Evolutionary conservation across 1,140 invertebrate genomes (phyloP).

Genomic region (Drosophila nigromelanica): DNA sequence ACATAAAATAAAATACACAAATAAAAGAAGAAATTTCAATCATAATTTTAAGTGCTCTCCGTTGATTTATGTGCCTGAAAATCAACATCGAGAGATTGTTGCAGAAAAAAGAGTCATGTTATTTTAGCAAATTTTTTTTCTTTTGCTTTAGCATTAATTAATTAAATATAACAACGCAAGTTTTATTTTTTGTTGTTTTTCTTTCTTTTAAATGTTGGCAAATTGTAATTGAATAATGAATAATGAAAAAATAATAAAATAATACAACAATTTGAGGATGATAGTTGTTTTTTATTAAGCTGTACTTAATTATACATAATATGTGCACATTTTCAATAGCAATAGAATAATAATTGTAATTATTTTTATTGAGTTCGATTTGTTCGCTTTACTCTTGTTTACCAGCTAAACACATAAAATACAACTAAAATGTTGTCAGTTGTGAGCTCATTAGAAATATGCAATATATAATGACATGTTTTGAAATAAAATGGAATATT

Average conservation of each 20-base stretch:
- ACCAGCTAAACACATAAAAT: slow-evolving; percentile 3
- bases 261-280: neutral
- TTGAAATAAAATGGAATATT: neutral
- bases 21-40: slow-evolving; percentile 20
- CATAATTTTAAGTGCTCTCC: slow-evolving; percentile 24
- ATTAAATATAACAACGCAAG: slow-evolving; percentile 3
- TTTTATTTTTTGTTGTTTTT: neutral
- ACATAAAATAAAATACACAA: neutral
- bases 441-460: slow-evolving; percentile 5
- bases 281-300: neutral
- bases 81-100: neutral
- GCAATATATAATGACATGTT: neutral
- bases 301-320: slow-evolving; percentile 9
- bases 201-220: neutral
- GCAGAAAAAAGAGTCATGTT: neutral
- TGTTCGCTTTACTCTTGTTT: neutral
- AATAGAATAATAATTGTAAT: neutral
- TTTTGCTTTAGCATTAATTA: slow-evolving; percentile 23
- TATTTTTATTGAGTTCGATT: neutral
- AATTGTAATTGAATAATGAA: slow-evolving; percentile 12
- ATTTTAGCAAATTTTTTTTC: neutral
- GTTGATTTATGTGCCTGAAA: slow-evolving; percentile 17
- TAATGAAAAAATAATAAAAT: slow-evolving; percentile 13
- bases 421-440: neutral
- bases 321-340: neutral